Percentiles rank a stretch among this genome's conserved stretches.
These are phyloP conservation scores for Stegodyphus mimosarum DNA, from an alignment of 1,140 invertebrate species.

Conservation along the genomic window DNA sequence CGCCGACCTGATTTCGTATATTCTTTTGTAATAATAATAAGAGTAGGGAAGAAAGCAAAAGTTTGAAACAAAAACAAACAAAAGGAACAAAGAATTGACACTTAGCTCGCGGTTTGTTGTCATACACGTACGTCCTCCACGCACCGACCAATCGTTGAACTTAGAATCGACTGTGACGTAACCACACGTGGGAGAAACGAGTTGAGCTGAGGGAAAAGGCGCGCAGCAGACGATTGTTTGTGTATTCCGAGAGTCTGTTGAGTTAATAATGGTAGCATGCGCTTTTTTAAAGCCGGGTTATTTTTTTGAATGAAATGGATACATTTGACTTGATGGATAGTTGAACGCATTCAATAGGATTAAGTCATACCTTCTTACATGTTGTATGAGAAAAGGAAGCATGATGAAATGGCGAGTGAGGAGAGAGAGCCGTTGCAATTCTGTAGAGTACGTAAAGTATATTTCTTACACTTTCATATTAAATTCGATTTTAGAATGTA, in stretches of 20 bases:
- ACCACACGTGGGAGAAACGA: conserved; percentile 45
- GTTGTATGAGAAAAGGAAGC: conserved; percentile 8
- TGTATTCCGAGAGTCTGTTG: background rate
- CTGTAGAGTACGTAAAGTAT: conserved; percentile 21
- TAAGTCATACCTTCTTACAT: background rate
- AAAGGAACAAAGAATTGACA: conserved; percentile 6
- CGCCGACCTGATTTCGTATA: too few species aligned
- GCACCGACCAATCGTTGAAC: background rate
- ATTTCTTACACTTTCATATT: background rate
- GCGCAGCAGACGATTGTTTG: conserved; percentile 29
- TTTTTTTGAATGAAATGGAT: background rate
- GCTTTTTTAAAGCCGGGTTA: background rate
- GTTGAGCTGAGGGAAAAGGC: conserved; percentile 41
- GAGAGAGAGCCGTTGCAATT: conserved; percentile 27
- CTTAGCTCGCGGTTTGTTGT: conserved; percentile 39
- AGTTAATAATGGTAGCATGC: background rate
- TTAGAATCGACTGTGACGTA: conserved; percentile 16
- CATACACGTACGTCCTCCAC: background rate
- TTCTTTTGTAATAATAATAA: too few species aligned
- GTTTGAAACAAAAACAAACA: background rate
- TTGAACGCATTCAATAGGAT: background rate
- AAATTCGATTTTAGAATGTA: too few species aligned
- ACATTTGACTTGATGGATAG: background rate
- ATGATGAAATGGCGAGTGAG: conserved; percentile 55
- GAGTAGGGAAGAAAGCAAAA: background rate